These are phyloP conservation scores for Diacarnus erythraeanus DNA, from an alignment of 37 sponge, comb jelly and placozoan species.

Conservation along the genomic window DNA sequence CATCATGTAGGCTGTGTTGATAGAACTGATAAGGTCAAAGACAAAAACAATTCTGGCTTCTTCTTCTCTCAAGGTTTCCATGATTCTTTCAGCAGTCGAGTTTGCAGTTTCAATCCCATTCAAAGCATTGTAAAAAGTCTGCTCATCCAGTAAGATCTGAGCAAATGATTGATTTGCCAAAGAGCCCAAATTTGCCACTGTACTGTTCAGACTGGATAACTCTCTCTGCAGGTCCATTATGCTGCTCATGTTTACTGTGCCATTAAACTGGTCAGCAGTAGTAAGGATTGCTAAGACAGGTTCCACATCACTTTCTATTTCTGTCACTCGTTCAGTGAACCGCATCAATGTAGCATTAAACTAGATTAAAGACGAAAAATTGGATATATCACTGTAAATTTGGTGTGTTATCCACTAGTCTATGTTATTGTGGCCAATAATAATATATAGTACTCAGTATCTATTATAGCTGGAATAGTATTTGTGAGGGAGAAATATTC, in stretches of 20 bases:
- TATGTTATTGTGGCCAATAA: too few species aligned
- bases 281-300: neutral
- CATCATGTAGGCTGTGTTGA: neutral
- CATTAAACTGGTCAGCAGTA: constrained; percentile 9
- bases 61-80: neutral
- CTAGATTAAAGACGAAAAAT: neutral
- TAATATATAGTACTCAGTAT: too few species aligned
- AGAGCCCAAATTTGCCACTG: neutral
- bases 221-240: neutral
- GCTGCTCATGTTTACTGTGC: constrained; percentile 15
- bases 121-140: neutral
- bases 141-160: neutral
- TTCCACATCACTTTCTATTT: neutral
- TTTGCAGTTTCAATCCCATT: neutral
- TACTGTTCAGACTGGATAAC: neutral
- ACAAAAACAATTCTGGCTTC: neutral
- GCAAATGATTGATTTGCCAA: neutral
- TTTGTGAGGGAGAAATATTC: too few species aligned
- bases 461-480: too few species aligned
- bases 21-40: neutral
- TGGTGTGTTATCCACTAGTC: too few species aligned
- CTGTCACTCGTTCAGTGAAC: neutral
- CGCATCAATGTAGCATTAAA: neutral
- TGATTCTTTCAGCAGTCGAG: neutral
- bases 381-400: too few species aligned